Evolutionary conservation across 2,888 invertebrate species (phyloP), one percentile per base, ranked within the genome.

Genomic region (Oscheius myriophilus): DNA sequence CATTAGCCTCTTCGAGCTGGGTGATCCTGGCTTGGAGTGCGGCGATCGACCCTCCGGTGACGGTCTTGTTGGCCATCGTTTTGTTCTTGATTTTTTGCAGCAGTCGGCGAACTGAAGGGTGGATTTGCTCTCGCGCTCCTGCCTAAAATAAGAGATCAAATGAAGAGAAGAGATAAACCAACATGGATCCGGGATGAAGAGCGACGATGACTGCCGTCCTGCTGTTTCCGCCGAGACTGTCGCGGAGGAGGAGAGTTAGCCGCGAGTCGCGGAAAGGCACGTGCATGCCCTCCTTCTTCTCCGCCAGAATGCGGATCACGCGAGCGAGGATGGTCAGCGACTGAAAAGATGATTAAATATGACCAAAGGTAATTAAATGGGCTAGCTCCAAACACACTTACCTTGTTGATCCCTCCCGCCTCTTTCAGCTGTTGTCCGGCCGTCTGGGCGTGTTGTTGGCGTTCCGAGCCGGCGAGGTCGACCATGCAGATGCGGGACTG

Each of bases 401-500:
- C 75, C 16, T 76, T 86, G 82, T 88, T 88, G 76, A 88, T 88
- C 49, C 84, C 84, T 12, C 87, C 84, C 4, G 88, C 88, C 69
- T 88, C 88, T 84, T 88, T 88, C 16, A 88, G 75, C 16, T 87
- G 78, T 11, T 83, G 73, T 4, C 88, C 88, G 1, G 74, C 78
- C 0, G 88, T 82, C 58, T 86, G 79, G 1, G 88, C 87, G 69
- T 88, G 87, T 46, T 86, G 86, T 74, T 88, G 88, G 55, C 88
- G 73, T 73, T 88, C 88, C 58, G 87, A 87, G 0, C 88, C 88
- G n/a, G 88, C 88, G 58, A 88, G 74, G 77, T 88, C 88, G 2
- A 88, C 88, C 21, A 88, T 79, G 72, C 88, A 87, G 51, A 88
- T 81, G 87, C 89, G 85, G 0, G 88, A 87, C 2, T 76, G 75